Evolutionary conservation across 1,140 invertebrate genomes (phyloP).

Genomic region (Odontomachus brunneus): DNA sequence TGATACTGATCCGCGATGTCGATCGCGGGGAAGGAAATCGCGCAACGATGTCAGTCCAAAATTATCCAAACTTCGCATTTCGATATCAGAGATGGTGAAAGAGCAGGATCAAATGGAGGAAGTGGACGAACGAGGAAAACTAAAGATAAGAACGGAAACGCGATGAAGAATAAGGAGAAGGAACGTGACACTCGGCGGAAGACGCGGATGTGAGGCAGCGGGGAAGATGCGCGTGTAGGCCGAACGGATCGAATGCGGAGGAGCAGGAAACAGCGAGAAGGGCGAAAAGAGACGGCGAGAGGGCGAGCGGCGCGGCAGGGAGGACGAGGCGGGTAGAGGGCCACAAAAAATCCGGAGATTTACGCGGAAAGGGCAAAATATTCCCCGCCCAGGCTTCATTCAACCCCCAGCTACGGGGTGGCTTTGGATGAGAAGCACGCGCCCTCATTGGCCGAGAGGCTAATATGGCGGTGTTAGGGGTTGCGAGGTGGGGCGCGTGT

Average conservation of each 20-base stretch:
- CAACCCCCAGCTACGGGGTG: conserved; percentile 81
- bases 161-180: background rate
- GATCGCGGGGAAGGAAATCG: background rate
- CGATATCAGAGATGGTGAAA: background rate
- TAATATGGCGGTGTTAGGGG: conserved; percentile 85
- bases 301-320: conserved; percentile 19
- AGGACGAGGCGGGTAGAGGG: conserved; percentile 60
- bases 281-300: conserved; percentile 45
- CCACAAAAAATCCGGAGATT: conserved; percentile 78
- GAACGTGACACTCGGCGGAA: conserved; percentile 24
- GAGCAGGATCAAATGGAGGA: background rate
- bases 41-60: background rate
- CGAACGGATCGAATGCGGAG: conserved; percentile 51
- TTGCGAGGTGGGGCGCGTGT: conserved; percentile 77
- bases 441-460: conserved; percentile 82
- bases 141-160: background rate
- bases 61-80: background rate
- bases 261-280: conserved; percentile 28
- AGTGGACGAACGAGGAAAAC: too few relatives aligned
- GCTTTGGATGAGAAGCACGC: conserved; percentile 81
- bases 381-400: conserved; percentile 85
- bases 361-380: conserved; percentile 82
- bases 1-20: background rate
- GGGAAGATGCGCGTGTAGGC: conserved; percentile 17
- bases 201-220: background rate